A percentile compares a stretch with the other conserved stretches of the same genome.
Evolutionary conservation across 2,888 invertebrate genomes (phyloP).

Genomic region (Pseudoips prasinana): DNA sequence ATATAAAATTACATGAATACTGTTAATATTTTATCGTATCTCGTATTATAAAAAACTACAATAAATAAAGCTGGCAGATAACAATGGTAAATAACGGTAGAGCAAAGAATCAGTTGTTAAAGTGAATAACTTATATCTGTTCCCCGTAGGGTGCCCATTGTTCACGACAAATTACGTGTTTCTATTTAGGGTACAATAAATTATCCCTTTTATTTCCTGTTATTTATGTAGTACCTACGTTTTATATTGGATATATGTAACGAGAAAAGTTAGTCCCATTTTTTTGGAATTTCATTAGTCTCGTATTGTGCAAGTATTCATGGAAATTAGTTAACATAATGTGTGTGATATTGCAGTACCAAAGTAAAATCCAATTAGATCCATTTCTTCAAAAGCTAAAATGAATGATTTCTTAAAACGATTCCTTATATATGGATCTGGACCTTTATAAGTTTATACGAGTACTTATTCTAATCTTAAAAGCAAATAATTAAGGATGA

Average conservation of each 20-base stretch:
- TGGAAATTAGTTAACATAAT: no score
- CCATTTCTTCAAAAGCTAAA: no score
- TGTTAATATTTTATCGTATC: no score
- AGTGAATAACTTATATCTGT: conserved; percentile 62
- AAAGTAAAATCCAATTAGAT: no score
- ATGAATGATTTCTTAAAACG: no score
- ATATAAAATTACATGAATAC: no score
- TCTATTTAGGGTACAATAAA: conserved; percentile 61
- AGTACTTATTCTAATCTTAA: no score
- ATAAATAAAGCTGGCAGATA: conserved; percentile 18
- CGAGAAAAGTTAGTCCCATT: conserved; percentile 18
- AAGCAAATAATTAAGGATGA: no score
- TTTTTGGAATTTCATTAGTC: conserved; percentile 12
- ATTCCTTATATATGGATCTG: no score
- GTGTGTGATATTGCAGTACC: no score
- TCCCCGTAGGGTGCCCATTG: conserved; percentile 48
- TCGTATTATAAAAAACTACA: conserved; percentile 7
- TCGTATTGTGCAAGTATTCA: neutral
- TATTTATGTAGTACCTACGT: conserved; percentile 31
- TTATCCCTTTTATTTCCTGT: conserved; percentile 51
- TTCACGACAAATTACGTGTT: conserved; percentile 62
- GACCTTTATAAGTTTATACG: no score
- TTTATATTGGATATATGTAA: conserved; percentile 19
- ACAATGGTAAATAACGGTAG: conserved; percentile 53
- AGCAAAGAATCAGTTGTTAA: conserved; percentile 63